These are phyloP conservation scores for Metellina segmentata DNA, from an alignment of 2,888 invertebrate genomes.

Conservation along the genomic window DNA sequence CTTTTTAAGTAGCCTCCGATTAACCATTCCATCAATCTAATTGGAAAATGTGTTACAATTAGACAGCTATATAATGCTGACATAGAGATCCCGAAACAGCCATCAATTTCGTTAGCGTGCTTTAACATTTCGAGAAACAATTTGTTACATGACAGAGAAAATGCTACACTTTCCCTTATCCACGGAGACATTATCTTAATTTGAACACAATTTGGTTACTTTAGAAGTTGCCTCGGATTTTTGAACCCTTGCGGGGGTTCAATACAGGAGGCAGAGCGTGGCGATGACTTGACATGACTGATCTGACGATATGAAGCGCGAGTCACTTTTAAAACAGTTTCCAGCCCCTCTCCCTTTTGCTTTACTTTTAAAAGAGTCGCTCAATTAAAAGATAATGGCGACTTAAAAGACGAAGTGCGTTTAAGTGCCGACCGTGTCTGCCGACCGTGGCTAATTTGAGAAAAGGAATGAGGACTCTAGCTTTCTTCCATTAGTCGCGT, in stretches of 20 bases:
- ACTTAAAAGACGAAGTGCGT: slow-evolving; percentile 71
- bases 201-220: too few species aligned
- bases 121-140: too few species aligned
- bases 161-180: too few species aligned
- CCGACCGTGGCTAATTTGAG: slow-evolving; percentile 74
- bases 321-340: slow-evolving; percentile 63
- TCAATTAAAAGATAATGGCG: slow-evolving; percentile 75
- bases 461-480: slow-evolving; percentile 66
- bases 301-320: slow-evolving; percentile 45
- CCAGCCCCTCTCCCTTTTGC: slow-evolving; percentile 52
- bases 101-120: too few species aligned
- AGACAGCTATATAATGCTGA: too few species aligned
- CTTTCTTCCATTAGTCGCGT: slow-evolving; percentile 75
- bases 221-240: not conserved
- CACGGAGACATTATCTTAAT: too few species aligned
- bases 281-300: slow-evolving; percentile 41
- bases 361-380: slow-evolving; percentile 67
- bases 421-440: slow-evolving; percentile 69
- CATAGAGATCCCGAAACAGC: too few species aligned
- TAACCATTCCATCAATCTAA: too few species aligned
- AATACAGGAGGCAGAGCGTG: not conserved
- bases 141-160: too few species aligned
- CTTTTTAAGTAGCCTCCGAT: too few species aligned
- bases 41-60: too few species aligned
- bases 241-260: not conserved